These are phyloP conservation scores for Ylistrum balloti DNA, from an alignment of 1,140 invertebrate species.

Conservation along the genomic window DNA sequence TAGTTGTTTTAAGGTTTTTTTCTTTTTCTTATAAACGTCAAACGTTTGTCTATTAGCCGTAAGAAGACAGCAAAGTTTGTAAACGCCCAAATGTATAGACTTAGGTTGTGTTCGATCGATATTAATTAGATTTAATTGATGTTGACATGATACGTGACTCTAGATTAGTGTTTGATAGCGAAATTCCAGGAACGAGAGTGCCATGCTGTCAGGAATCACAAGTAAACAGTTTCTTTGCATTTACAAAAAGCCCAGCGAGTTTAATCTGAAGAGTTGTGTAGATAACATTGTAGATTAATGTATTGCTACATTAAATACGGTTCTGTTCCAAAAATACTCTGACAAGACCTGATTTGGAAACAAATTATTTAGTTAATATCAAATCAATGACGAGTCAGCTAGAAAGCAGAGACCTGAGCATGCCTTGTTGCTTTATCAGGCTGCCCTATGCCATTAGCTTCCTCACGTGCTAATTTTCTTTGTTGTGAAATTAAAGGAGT, in stretches of 20 bases:
- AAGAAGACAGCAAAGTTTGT: not conserved
- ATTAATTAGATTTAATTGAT: not conserved
- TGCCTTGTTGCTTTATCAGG: constrained; percentile 12
- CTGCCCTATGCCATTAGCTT: not conserved
- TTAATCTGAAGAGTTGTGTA: not conserved
- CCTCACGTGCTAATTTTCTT: not conserved
- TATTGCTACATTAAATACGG: not conserved
- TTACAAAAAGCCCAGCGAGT: not conserved
- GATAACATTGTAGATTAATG: not conserved
- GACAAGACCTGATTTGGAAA: constrained; percentile 12
- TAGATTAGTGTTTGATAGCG: not conserved
- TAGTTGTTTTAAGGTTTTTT: not conserved
- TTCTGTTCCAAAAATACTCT: constrained; percentile 19
- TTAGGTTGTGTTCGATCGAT: not conserved
- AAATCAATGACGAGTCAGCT: not conserved
- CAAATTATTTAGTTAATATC: constrained; percentile 40
- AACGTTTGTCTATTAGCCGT: not conserved
- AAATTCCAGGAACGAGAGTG: not conserved
- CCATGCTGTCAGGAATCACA: not conserved
- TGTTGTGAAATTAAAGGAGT: constrained; percentile 34
- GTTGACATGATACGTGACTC: not conserved
- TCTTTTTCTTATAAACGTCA: not conserved
- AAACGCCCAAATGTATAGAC: not conserved
- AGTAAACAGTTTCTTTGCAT: not conserved
- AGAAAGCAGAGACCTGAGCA: not conserved